Evolutionary conservation across 2,797 vertebrate species (phyloP), one percentile per base, ranked within the genome.

Genomic region (Spondyliosoma cantharus): DNA sequence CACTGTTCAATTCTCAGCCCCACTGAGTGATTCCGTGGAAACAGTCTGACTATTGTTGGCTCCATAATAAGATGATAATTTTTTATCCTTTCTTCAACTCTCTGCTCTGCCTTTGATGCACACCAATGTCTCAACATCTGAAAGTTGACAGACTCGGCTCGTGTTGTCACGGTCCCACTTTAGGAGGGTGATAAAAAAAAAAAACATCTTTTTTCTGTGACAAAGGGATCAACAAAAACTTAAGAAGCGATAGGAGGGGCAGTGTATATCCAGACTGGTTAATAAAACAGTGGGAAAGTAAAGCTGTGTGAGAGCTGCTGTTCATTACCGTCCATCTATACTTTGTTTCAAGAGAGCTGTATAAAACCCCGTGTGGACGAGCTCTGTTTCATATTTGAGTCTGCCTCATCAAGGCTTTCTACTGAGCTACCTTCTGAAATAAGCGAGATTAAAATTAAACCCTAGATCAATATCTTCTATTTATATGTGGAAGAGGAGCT

Each of bases 381-480:
- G 61, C 32, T 68, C 48, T 27, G 69, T 71, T 89, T 87, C 88
- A 74, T 74, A 84, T 78, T 82, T 82, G 56, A 85, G 78, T 85
- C 88, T 73, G 75, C 81, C 72, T 91, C 83, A 85, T 87, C 85
- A 84, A 93, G 85, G 83, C 82, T 88, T 93, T 91, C 70, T 68
- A 64, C 76, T 58, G 81, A 83, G 83, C 87, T 70, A 60, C 65
- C 76, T 78, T 84, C 85, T 83, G 78, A 91, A 91, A 90, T 87
- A 90, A 89, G 68, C 29, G 64, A 93, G 94, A 94, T 94, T 94
- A 93, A 87, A 93, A 91, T 87, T 88, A 92, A 94, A 92, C 83
- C 93, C 91, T 59, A 65, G 89, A 94, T 94, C 92, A 92, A 92
- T 92, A 88, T 87, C 66, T 82, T 75, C 80, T 91, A 88, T 91